Conservation (phyloP, 2,113 vertebrate genomes). For the Halcyon malimbica region DNA sequence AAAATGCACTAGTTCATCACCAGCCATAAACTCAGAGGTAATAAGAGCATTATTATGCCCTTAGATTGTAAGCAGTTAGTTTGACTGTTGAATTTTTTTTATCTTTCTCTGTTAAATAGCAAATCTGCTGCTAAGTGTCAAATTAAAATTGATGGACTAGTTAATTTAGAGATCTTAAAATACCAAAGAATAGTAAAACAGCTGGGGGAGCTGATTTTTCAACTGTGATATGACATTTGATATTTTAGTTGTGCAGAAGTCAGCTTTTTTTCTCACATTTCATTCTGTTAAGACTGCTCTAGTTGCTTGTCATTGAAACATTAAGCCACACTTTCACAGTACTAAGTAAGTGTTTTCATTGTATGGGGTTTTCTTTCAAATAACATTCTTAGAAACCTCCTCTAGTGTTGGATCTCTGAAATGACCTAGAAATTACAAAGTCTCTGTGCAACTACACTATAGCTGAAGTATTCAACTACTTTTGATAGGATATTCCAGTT, state of each 20-base stretch:
- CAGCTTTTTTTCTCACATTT: neutral
- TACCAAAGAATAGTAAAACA: neutral
- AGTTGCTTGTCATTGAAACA: neutral
- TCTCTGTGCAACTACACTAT: neutral
- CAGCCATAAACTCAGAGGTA: constrained; percentile 83
- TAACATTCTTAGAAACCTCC: neutral
- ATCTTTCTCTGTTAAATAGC: neutral
- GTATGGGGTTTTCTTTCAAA: neutral
- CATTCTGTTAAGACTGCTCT: neutral
- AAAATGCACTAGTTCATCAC: constrained; percentile 71
- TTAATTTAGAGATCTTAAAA: neutral
- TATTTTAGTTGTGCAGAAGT: neutral
- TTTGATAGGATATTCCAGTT: constrained; percentile 84
- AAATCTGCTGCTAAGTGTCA: neutral
- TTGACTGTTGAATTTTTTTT: neutral
- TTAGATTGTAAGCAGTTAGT: neutral
- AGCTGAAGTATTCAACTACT: neutral
- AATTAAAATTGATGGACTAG: neutral
- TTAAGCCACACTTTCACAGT: neutral
- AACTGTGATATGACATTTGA: neutral
- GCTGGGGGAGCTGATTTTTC: neutral
- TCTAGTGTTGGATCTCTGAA: neutral
- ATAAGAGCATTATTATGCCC: neutral
- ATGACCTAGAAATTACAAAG: neutral
- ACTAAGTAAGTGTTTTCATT: neutral